A percentile compares a stretch with the other conserved stretches of the same genome.
These are phyloP conservation scores for Holothuria glaberrima DNA, from an alignment of 35 echinoderm and acorn worm genomes.

Conservation along the genomic window DNA sequence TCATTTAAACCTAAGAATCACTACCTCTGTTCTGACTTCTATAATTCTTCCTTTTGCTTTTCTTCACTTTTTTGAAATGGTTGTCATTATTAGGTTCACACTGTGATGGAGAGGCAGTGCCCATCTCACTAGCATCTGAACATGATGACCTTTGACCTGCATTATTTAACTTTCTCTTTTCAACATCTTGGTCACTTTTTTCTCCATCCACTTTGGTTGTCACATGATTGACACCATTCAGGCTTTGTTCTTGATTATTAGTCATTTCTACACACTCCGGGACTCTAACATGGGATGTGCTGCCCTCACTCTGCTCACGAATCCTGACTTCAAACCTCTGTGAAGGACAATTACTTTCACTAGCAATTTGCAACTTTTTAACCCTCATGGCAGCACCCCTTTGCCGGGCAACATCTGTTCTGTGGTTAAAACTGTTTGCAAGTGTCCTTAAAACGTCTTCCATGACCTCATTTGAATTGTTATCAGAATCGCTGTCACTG, in stretches of 20 bases:
- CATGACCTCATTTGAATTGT: slow-evolving; percentile 15
- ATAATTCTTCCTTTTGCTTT: slow-evolving; percentile 43
- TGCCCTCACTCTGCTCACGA: background rate
- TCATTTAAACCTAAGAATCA: slow-evolving; percentile 33
- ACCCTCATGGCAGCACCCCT: slow-evolving; percentile 57
- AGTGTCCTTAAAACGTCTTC: slow-evolving; percentile 59
- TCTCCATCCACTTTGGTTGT: background rate
- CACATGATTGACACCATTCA: slow-evolving; percentile 13
- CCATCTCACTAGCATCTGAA: background rate
- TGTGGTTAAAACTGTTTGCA: slow-evolving; percentile 55
- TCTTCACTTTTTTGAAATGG: slow-evolving; percentile 52
- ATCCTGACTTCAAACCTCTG: slow-evolving; percentile 20
- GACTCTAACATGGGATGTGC: background rate
- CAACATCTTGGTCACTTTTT: background rate
- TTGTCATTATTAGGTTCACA: slow-evolving; percentile 12
- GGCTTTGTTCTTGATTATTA: background rate
- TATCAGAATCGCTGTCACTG: slow-evolving; percentile 64
- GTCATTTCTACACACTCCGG: background rate
- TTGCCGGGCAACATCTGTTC: slow-evolving; percentile 68
- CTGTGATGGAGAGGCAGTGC: background rate
- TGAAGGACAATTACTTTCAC: background rate
- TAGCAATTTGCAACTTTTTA: slow-evolving; percentile 38
- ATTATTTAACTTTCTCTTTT: slow-evolving; percentile 16
- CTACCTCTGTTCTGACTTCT: slow-evolving; percentile 44
- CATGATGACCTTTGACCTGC: slow-evolving; percentile 41